Evolutionary conservation across 1,140 invertebrate species (phyloP), one percentile per base, ranked within the genome.

Genomic region (Portunus trituberculatus): DNA sequence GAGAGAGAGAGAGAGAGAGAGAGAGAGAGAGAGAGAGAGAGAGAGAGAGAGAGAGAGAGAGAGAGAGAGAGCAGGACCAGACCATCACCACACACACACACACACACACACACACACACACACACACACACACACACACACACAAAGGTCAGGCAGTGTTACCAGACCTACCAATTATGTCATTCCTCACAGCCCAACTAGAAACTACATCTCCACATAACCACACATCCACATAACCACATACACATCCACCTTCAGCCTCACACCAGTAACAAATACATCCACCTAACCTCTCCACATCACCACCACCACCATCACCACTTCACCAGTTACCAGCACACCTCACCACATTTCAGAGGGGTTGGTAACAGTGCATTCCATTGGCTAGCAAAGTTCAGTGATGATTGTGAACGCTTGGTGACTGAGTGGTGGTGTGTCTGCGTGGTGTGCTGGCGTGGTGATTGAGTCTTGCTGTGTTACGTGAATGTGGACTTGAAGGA

Each of bases 21-120:
- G 90, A 25, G 45, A 52, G 29, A 32, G 87, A 89, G 29, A 32
- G 87, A 32, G 29, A 89, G 87, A 84, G 82, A 84, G 87, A 39
- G 31, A 89, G 87, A 89, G 87, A 31, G 31, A 39, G 89, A 16
- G 89, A 59, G 46, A 4, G 46, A n/a, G 46, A 28, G 89, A 91
- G 46, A 39, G 20, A 59, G 12, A 52, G 14, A 25, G 16, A 59
- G 32, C 1, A n/a, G 16, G 31, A 6, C n/a, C 25, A 84, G 25
- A 25, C 82, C 25, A 76, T 25, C 10, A 10, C 10, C 59, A 76
- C 59, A 76, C 59, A 76, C 59, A 76, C 59, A 76, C 59, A 84
- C 83, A 84, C 1, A 84, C 14, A 1, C 14, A 28, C 83, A 84
- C 1, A 1, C 83, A 84, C 14, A 0, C 0, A 4, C 59, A 76